phyloP scores from a whole-genome alignment of 2,113 vertebrate species.

The Cyprinodon tularosa region DNA sequence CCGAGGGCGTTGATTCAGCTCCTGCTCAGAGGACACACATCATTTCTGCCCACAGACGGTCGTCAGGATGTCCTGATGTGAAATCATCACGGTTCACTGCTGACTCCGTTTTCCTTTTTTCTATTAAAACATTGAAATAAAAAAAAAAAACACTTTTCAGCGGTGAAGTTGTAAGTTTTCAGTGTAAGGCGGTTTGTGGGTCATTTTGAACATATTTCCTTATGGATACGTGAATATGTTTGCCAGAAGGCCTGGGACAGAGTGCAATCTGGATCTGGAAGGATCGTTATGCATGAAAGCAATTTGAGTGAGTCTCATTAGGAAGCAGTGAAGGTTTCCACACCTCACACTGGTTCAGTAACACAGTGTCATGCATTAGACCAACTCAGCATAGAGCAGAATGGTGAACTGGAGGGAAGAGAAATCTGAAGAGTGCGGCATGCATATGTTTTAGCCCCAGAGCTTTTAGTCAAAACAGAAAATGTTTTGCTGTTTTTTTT shows the following conservation, averaged over 20 bases:
- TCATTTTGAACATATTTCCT: conserved; percentile 1
- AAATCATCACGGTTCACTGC: conserved; percentile 19
- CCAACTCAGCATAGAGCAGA: not conserved
- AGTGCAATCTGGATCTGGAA: not conserved
- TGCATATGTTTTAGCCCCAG: no score
- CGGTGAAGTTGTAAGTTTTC: not conserved
- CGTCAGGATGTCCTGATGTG: conserved; percentile 28
- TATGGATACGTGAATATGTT: not conserved
- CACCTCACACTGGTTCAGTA: not conserved
- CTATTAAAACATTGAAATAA: conserved; percentile 45
- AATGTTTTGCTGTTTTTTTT: no score
- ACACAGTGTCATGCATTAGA: not conserved
- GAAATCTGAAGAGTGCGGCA: no score
- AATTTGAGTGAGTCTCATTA: not conserved
- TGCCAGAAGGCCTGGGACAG: not conserved
- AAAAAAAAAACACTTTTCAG: conserved; percentile 16
- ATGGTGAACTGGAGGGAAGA: no score
- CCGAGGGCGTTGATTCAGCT: conserved; percentile 19
- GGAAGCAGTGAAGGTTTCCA: no score
- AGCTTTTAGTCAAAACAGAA: no score
- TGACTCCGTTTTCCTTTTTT: conserved; percentile 41
- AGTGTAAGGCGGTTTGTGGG: not conserved
- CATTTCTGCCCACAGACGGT: conserved; percentile 30
- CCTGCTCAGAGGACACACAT: conserved; percentile 23
- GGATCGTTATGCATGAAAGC: not conserved